phyloP scores from a whole-genome alignment of 2,888 invertebrate species.

The Tholera decimalis region DNA sequence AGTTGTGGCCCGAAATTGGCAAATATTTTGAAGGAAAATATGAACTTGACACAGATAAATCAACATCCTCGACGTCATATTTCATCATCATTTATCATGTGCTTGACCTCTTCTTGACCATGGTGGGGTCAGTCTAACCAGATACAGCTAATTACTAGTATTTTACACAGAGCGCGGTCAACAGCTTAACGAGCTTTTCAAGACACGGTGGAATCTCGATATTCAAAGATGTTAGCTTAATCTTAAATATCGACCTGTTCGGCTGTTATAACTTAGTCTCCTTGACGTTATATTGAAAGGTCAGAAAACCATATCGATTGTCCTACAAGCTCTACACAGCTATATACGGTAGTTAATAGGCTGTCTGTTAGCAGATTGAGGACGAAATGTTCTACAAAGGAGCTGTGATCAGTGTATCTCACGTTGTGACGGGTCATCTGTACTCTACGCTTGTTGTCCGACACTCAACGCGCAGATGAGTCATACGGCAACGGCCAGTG shows the following conservation, averaged over 20 bases:
- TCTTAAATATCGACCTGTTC: too few relatives aligned
- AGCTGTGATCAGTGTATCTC: slow-evolving; percentile 9
- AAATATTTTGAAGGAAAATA: slow-evolving; percentile 24
- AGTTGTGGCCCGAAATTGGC: slow-evolving; percentile 25
- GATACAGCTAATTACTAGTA: too few relatives aligned
- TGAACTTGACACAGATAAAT: slow-evolving; percentile 4
- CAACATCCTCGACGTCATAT: background rate
- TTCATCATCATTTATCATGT: too few relatives aligned
- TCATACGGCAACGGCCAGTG: background rate
- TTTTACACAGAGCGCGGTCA: too few relatives aligned
- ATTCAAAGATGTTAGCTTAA: too few relatives aligned
- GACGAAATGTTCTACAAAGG: slow-evolving; percentile 18
- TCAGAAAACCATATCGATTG: background rate
- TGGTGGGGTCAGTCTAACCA: too few relatives aligned
- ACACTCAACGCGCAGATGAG: slow-evolving; percentile 11
- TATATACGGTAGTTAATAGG: slow-evolving; percentile 1
- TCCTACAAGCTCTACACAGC: too few relatives aligned
- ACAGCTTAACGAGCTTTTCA: too few relatives aligned
- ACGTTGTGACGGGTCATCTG: slow-evolving; percentile 15
- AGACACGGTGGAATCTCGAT: too few relatives aligned
- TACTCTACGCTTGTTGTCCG: slow-evolving; percentile 6
- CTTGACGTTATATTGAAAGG: too few relatives aligned
- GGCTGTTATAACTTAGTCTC: too few relatives aligned
- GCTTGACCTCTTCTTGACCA: too few relatives aligned
- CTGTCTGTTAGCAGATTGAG: slow-evolving; percentile 6